Evolutionary conservation across 2,888 invertebrate species (phyloP), one percentile per base, ranked within the genome.

Genomic region (Chouioia cunea): DNA sequence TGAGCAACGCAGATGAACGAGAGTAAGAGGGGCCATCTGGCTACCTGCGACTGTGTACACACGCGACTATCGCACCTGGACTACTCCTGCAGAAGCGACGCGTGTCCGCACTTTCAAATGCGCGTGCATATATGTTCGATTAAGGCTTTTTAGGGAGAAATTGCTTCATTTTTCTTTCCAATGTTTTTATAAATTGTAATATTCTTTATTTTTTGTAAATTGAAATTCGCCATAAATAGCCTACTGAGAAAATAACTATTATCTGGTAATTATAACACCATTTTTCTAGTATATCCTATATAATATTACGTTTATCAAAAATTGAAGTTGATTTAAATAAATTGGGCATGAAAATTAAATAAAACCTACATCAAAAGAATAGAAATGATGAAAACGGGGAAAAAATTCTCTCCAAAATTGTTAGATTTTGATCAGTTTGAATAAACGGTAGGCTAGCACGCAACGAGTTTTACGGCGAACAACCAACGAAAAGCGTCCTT

Each of bases 1-100:
- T 74, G 76, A 77, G 48, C 48, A 58, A 54, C 18, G 23, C 36
- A 36, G 36, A 36, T 36, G 36, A 36, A 10, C 36, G 36, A 36
- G 36, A 50, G 22, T 18, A 63, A 54, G 67, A 48, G 63, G 64
- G 36, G 74, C 80, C 82, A 82, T 82, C 82, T 83, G n/a, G 82
- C 36, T 36, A 36, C 36, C 36, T 36, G 36, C 36, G 6, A 36
- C 36, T 36, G 50, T 62, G 62, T 50, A 62, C 23, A 27, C 16
- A 2, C 16, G 50, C 47, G 12, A 6, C 36, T 36, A 16, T 16
- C 44, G 56, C 67, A 68, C 67, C 67, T 68, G 67, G 67, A 68
- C 58, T 20, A n/a, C 4, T 14, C 23, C 46, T 20, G 48, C 16
- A 23, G 54, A 54, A 54, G 53, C 67, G 47, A 50, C 22, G 62